Percentiles rank a stretch among this genome's conserved stretches.
phyloP scores from a whole-genome alignment of 2,888 invertebrate species.

The Ecliptopera silaceata region DNA sequence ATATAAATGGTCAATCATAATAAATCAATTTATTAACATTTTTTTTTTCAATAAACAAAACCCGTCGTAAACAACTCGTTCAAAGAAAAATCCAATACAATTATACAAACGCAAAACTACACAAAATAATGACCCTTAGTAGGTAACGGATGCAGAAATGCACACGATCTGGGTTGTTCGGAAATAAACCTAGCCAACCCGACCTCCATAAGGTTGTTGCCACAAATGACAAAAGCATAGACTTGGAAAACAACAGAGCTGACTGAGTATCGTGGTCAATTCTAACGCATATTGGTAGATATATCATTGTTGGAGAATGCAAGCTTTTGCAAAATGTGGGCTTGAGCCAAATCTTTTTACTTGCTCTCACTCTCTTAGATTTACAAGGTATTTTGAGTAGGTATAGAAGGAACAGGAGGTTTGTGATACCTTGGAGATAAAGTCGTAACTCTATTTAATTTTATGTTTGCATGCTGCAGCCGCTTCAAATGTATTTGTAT shows the following conservation, averaged over 20 bases:
- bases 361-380: too few relatives aligned
- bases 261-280: constrained; percentile 4
- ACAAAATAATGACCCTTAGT: constrained; percentile 2
- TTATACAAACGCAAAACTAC: neutral
- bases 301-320: neutral
- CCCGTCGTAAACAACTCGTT: neutral
- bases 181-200: constrained; percentile 41
- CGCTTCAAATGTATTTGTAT: too few relatives aligned
- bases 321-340: too few relatives aligned
- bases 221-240: constrained; percentile 10
- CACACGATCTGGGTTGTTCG: constrained; percentile 35
- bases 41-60: too few relatives aligned
- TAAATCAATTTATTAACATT: too few relatives aligned
- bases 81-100: neutral
- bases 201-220: constrained; percentile 20
- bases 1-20: too few relatives aligned
- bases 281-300: constrained; percentile 6
- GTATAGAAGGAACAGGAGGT: too few relatives aligned
- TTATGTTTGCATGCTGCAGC: too few relatives aligned
- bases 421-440: too few relatives aligned
- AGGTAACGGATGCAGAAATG: constrained; percentile 2
- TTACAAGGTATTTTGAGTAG: too few relatives aligned
- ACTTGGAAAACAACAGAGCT: constrained; percentile 11
- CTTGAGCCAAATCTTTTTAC: too few relatives aligned
- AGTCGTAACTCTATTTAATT: too few relatives aligned